Evolutionary conservation across 2,113 vertebrate species (phyloP).

Genomic region (Cyphomyrus plagiostoma): DNA sequence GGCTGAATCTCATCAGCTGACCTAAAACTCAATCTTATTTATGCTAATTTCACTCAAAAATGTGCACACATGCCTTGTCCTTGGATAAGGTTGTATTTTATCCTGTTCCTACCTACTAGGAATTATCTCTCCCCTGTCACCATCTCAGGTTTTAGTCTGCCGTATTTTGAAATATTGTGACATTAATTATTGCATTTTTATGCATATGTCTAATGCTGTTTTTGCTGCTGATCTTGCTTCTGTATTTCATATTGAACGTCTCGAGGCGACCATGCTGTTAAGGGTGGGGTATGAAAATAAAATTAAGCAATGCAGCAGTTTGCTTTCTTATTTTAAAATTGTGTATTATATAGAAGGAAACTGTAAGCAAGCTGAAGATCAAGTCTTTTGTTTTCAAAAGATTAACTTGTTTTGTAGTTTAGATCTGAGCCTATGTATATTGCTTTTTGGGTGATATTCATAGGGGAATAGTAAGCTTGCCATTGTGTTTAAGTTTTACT

Average conservation of each 20-base stretch:
- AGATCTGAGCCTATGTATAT: background rate
- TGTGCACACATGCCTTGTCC: background rate
- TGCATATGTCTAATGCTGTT: background rate
- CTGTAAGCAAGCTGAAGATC: background rate
- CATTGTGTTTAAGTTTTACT: background rate
- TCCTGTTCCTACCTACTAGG: background rate
- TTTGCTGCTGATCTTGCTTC: background rate
- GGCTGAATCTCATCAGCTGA: background rate
- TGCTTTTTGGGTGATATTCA: background rate
- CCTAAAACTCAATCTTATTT: background rate
- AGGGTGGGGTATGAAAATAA: background rate
- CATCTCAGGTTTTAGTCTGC: background rate
- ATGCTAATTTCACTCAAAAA: background rate
- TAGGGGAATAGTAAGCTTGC: background rate
- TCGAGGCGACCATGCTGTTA: background rate
- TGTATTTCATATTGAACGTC: background rate
- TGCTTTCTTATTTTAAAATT: background rate
- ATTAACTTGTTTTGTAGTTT: background rate
- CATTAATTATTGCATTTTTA: conserved; percentile 5
- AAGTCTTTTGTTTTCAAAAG: background rate
- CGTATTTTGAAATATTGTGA: conserved; percentile 4
- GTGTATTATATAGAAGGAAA: background rate
- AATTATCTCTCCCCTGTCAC: background rate
- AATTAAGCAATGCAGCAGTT: background rate
- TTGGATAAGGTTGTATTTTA: background rate